phyloP scores from a whole-genome alignment of 92 coral and sea anemone genomes.

The Montipora capitata region DNA sequence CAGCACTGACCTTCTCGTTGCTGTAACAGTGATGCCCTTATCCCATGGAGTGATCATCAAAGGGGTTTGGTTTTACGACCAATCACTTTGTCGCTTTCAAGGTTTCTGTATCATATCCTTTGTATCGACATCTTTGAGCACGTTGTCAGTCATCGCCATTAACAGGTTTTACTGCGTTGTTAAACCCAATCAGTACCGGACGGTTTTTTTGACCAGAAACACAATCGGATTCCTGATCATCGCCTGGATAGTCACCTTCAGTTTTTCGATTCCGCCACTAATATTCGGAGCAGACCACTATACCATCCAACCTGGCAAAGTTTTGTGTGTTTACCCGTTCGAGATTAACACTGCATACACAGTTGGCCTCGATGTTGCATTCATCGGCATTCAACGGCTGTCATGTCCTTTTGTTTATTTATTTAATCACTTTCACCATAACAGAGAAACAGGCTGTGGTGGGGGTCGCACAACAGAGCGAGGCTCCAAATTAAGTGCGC shows the following conservation, averaged over 20 bases:
- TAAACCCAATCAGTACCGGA: slow-evolving; percentile 36
- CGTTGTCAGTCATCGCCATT: slow-evolving; percentile 36
- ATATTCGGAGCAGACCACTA: slow-evolving; percentile 32
- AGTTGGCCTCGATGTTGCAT: slow-evolving; percentile 28
- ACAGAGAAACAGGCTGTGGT: too few relatives aligned
- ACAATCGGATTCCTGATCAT: slow-evolving; percentile 32
- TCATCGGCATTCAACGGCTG: slow-evolving; percentile 25
- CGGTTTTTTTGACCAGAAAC: slow-evolving; percentile 21
- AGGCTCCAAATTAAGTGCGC: too few relatives aligned
- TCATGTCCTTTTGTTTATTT: slow-evolving; percentile 28
- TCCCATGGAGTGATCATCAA: slow-evolving; percentile 21
- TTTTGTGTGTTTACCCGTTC: slow-evolving; percentile 50
- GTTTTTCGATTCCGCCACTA: slow-evolving; percentile 32
- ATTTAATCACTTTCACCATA: too few relatives aligned
- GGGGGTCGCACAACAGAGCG: too few relatives aligned
- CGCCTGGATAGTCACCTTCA: slow-evolving; percentile 29
- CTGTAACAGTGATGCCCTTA: slow-evolving; percentile 39
- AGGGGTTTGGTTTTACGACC: slow-evolving; percentile 31
- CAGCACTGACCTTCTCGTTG: slow-evolving; percentile 39
- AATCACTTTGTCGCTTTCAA: slow-evolving; percentile 37
- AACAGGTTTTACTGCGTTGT: slow-evolving; percentile 61
- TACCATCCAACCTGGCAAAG: slow-evolving; percentile 57
- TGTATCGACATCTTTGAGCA: slow-evolving; percentile 34
- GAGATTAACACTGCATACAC: slow-evolving; percentile 55
- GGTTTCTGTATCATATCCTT: slow-evolving; percentile 51